Conservation (phyloP, 1,140 invertebrate genomes). For the Agrypnia vestita region DNA sequence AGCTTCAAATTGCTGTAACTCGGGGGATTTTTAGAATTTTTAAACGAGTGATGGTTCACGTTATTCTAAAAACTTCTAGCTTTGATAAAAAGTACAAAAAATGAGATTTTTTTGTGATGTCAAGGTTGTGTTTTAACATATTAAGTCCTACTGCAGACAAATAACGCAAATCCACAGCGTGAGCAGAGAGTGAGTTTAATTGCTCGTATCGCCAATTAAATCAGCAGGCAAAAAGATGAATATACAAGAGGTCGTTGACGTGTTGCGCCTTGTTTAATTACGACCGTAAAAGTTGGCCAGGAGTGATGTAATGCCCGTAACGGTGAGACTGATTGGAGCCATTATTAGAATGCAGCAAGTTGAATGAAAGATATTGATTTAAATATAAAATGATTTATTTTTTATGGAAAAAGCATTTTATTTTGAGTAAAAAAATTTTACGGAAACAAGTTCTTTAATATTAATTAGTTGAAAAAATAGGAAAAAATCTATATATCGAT, state of each 20-base stretch:
- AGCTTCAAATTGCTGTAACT: too few species aligned
- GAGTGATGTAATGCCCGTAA: conserved; percentile 20
- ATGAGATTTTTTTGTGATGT: too few species aligned
- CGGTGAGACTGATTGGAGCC: conserved; percentile 13
- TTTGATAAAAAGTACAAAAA: too few species aligned
- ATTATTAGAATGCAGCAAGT: conserved; percentile 17
- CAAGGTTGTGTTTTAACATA: too few species aligned
- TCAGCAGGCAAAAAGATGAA: conserved; percentile 4
- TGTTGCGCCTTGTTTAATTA: conserved; percentile 36
- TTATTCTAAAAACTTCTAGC: too few species aligned
- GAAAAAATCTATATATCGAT: too few species aligned
- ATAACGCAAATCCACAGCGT: not conserved
- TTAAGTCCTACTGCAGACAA: not conserved
- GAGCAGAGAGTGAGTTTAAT: not conserved
- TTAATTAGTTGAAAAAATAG: too few species aligned
- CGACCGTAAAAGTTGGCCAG: not conserved
- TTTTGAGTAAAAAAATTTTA: too few species aligned
- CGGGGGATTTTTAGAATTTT: too few species aligned
- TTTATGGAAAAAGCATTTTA: too few species aligned
- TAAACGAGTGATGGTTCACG: too few species aligned
- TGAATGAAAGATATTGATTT: conserved; percentile 20
- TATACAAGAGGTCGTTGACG: not conserved
- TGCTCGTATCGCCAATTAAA: not conserved
- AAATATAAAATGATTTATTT: not conserved
- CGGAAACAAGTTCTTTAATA: too few species aligned